These are phyloP conservation scores for Hystrix brachyura DNA, from an alignment of 2,113 vertebrate genomes.

Conservation along the genomic window DNA sequence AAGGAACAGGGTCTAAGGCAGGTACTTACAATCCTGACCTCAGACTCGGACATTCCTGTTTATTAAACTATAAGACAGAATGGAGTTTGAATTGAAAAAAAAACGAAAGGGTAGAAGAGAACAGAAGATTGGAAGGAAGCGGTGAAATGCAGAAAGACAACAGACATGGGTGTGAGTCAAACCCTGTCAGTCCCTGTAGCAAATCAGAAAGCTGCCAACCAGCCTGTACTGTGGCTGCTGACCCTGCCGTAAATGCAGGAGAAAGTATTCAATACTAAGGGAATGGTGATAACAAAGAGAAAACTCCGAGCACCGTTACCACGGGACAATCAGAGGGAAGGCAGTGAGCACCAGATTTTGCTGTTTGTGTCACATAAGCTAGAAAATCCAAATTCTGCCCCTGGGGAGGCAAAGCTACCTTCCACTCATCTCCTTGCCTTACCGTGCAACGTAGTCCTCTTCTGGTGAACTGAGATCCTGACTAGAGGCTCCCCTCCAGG, in stretches of 20 bases:
- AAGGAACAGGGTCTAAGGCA: slow-evolving; percentile 78
- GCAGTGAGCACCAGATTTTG: not conserved
- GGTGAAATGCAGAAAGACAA: not conserved
- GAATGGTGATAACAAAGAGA: not conserved
- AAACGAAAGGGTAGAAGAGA: slow-evolving; percentile 8
- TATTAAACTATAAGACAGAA: slow-evolving; percentile 80
- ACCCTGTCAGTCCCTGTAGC: slow-evolving; percentile 58
- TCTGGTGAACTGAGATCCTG: slow-evolving; percentile 16
- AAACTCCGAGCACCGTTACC: not conserved
- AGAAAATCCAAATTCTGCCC: not conserved
- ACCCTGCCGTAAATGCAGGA: slow-evolving; percentile 17
- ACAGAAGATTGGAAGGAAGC: not conserved
- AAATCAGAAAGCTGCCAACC: slow-evolving; percentile 18
- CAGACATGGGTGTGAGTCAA: not conserved
- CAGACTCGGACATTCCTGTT: slow-evolving; percentile 77
- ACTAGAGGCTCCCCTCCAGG: not conserved
- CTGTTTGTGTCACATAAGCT: slow-evolving; percentile 33
- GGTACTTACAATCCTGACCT: slow-evolving; percentile 77
- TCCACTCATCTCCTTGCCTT: not conserved
- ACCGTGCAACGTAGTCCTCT: not conserved
- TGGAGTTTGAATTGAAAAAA: slow-evolving; percentile 80
- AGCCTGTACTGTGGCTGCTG: not conserved
- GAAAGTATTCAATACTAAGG: not conserved
- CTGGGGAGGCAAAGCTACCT: not conserved
- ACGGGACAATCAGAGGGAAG: not conserved